phyloP scores from a whole-genome alignment of 2,888 invertebrate species.

The Heliconius erato region DNA sequence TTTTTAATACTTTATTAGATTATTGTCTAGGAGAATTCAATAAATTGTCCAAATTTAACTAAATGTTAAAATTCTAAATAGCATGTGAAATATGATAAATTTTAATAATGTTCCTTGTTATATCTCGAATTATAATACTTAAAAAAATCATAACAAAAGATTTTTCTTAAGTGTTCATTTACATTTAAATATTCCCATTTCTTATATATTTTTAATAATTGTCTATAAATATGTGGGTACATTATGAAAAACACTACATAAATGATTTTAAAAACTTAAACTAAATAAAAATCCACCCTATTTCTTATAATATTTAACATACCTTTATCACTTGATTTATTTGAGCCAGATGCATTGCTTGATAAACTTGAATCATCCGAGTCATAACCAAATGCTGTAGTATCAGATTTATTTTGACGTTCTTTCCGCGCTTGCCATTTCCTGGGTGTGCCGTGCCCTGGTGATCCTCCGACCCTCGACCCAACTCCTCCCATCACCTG shows the following conservation, averaged over 20 bases:
- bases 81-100: too few species aligned
- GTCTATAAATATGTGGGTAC: not conserved
- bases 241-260: not conserved
- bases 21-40: too few species aligned
- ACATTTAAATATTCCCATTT: too few species aligned
- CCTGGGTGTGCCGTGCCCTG: slow-evolving; percentile 62
- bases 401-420: slow-evolving; percentile 65
- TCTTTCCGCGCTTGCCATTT: slow-evolving; percentile 69
- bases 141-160: too few species aligned
- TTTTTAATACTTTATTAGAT: too few species aligned
- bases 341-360: slow-evolving; percentile 82
- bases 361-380: slow-evolving; percentile 82
- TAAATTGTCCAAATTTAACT: too few species aligned
- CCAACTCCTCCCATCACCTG: slow-evolving; percentile 63
- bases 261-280: not conserved
- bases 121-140: too few species aligned
- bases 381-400: slow-evolving; percentile 78
- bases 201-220: too few species aligned
- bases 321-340: slow-evolving; percentile 80
- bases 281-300: not conserved
- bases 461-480: slow-evolving; percentile 58
- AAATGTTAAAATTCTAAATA: too few species aligned
- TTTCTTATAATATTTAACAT: slow-evolving; percentile 29
- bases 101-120: too few species aligned
- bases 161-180: too few species aligned